Conservation (phyloP, 1,140 invertebrate genomes). For the Helicoverpa armigera region DNA sequence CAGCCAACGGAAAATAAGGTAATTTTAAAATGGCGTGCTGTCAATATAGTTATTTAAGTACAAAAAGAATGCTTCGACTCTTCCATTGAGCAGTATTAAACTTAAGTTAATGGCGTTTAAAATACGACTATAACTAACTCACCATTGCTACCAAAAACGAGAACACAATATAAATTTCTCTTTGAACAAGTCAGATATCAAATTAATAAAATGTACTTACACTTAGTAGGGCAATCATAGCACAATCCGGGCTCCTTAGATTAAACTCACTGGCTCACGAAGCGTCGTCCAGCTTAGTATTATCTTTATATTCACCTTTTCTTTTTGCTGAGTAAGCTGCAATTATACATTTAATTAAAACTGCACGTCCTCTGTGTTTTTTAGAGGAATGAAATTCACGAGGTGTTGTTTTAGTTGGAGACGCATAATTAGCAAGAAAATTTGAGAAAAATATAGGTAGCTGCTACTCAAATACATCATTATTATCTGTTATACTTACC, state of each 20-base stretch:
- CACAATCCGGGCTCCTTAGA: background rate
- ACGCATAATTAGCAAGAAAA: background rate
- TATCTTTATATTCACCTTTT: conserved; percentile 27
- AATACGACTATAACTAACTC: background rate
- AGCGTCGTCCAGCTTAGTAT: background rate
- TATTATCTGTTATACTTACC: too few species aligned
- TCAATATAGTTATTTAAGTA: too few species aligned
- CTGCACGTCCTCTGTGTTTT: conserved; percentile 8
- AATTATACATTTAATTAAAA: conserved; percentile 35
- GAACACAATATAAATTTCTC: too few species aligned
- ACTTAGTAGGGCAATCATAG: conserved; percentile 16
- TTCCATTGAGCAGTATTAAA: background rate
- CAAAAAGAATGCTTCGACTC: too few species aligned
- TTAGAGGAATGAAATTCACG: background rate
- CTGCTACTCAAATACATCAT: too few species aligned
- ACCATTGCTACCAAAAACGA: background rate
- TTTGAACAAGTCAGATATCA: conserved; percentile 10
- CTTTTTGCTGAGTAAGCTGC: background rate
- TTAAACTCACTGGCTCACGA: background rate
- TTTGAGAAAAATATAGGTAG: background rate
- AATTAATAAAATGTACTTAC: background rate
- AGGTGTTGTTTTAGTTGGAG: background rate
- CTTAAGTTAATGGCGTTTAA: background rate
- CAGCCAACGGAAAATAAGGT: too few species aligned
- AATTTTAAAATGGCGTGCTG: too few species aligned